phyloP scores from a whole-genome alignment of 2,888 invertebrate genomes.

The Drosophila formosana region DNA sequence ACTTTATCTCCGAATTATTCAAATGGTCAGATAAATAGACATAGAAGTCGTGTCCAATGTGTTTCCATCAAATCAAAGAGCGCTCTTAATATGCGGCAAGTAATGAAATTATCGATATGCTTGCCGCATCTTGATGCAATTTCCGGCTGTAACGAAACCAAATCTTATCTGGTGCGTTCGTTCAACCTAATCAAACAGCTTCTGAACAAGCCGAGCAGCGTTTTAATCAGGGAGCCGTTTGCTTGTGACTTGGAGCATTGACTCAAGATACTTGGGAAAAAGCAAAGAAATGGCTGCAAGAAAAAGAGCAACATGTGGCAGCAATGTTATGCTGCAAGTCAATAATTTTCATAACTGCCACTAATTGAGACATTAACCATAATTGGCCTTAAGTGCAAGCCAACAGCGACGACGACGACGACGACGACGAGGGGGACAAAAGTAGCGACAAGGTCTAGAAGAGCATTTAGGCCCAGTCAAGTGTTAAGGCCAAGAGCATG shows the following conservation, averaged over 20 bases:
- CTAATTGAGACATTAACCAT: conserved; percentile 77
- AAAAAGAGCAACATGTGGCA: conserved; percentile 10
- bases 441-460: conserved; percentile 26
- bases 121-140: conserved; percentile 1
- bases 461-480: conserved; percentile 50
- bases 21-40: not conserved
- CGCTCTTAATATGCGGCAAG: not conserved
- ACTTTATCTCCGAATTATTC: too few species aligned
- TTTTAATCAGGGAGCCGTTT: conserved; percentile 27
- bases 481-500: conserved; percentile 51
- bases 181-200: conserved; percentile 40
- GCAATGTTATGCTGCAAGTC: conserved; percentile 46
- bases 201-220: conserved; percentile 13
- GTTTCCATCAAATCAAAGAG: not conserved
- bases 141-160: conserved; percentile 31
- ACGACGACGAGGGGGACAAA: not conserved
- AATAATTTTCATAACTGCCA: conserved; percentile 79
- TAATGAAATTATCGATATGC: not conserved
- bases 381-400: conserved; percentile 73
- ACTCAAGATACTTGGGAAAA: conserved; percentile 40
- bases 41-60: not conserved
- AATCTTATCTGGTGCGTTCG: conserved; percentile 39
- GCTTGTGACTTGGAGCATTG: conserved; percentile 6
- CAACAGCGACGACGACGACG: conserved; percentile 21
- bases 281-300: conserved; percentile 27